Percentiles rank a stretch among this genome's conserved stretches.
Evolutionary conservation across 2,797 vertebrate species (phyloP).

Genomic region (Malurus leucopterus): DNA sequence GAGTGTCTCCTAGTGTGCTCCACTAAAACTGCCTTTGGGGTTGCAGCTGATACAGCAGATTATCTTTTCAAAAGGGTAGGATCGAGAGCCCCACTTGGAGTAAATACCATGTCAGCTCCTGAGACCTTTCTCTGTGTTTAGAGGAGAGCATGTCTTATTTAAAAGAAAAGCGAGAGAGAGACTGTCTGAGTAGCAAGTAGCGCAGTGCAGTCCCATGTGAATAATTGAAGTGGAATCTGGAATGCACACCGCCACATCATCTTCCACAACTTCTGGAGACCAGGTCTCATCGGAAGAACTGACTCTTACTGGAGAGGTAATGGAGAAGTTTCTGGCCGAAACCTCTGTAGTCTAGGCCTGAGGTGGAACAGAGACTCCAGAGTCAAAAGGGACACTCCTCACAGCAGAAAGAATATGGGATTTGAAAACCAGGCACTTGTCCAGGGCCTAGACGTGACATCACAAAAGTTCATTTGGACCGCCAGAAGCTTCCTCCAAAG

Average conservation of each 20-base stretch:
- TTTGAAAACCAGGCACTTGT: constrained; percentile 11
- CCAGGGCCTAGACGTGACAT: constrained; percentile 9
- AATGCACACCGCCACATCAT: neutral
- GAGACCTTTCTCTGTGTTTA: constrained; percentile 1
- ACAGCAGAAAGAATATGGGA: neutral
- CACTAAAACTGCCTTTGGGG: neutral
- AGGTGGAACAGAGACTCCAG: neutral
- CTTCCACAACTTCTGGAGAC: constrained; percentile 25
- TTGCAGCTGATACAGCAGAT: neutral
- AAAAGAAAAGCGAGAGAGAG: constrained; percentile 48
- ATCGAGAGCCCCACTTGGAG: neutral
- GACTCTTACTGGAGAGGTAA: constrained; percentile 50
- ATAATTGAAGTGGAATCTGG: constrained; percentile 67
- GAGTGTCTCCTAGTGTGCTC: neutral
- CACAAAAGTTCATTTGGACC: neutral
- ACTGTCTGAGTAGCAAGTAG: constrained; percentile 38
- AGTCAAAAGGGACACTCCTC: neutral
- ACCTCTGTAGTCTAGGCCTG: neutral
- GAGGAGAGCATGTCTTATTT: constrained; percentile 52
- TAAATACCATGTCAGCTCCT: constrained; percentile 2
- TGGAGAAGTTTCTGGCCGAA: constrained; percentile 50
- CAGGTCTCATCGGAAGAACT: constrained; percentile 51
- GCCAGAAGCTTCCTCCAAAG: constrained; percentile 7
- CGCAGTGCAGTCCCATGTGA: neutral
- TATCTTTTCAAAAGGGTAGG: neutral